Percentiles rank a stretch among this genome's conserved stretches.
phyloP scores from a whole-genome alignment of 2,888 invertebrate genomes.

The Ischnus inquisitorius region DNA sequence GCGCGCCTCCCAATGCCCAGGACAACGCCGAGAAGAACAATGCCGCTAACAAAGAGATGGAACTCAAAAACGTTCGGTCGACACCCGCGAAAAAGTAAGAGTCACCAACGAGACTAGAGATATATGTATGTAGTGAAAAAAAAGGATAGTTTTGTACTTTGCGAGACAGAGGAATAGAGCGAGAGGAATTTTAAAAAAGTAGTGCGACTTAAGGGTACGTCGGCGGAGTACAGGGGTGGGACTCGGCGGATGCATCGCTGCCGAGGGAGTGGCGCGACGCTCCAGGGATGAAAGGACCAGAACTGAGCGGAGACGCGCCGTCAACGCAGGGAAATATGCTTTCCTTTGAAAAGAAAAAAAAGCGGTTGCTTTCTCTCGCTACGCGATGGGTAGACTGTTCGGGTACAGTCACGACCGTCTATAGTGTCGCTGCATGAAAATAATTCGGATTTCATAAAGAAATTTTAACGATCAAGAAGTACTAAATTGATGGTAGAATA shows the following conservation, averaged over 20 bases:
- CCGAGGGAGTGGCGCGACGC: conserved; percentile 59
- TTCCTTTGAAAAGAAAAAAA: conserved; percentile 33
- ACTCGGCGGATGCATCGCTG: conserved; percentile 15
- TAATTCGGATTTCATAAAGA: not conserved
- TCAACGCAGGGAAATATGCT: conserved; percentile 12
- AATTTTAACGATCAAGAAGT: not conserved
- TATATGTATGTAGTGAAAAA: not conserved
- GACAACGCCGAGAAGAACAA: conserved; percentile 93
- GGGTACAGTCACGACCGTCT: not conserved
- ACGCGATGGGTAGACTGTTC: conserved; percentile 6
- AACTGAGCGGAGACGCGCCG: not conserved
- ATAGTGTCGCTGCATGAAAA: not conserved
- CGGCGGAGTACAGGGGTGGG: conserved; percentile 67
- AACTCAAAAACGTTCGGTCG: conserved; percentile 93
- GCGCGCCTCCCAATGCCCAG: conserved; percentile 89
- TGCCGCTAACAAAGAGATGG: conserved; percentile 94
- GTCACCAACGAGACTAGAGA: conserved; percentile 21
- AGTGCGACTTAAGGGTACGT: conserved; percentile 9
- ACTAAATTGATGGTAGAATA: not conserved
- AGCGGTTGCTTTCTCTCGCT: conserved; percentile 21
- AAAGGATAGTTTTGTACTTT: not conserved
- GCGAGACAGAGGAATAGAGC: conserved; percentile 25
- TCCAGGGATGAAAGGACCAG: conserved; percentile 49
- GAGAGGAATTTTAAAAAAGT: conserved; percentile 50
- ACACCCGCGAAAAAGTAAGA: conserved; percentile 94